These are phyloP conservation scores for Dinothrombium tinctorium DNA, from an alignment of 1,140 invertebrate species.

Conservation along the genomic window DNA sequence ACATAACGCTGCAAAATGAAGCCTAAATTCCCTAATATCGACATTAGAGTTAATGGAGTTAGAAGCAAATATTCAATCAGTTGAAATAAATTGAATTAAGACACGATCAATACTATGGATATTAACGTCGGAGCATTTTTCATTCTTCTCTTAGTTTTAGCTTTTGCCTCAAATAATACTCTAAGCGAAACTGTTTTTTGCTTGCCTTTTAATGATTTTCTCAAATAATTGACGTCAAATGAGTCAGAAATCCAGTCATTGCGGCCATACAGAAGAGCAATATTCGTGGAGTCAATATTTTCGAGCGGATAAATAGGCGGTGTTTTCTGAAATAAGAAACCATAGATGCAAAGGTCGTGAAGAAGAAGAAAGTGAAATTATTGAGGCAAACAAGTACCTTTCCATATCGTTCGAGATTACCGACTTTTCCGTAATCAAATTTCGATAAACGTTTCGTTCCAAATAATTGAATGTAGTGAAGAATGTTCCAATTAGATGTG, in stretches of 20 bases:
- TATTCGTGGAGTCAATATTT: constrained; percentile 1
- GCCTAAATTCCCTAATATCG: too few relatives aligned
- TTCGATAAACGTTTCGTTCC: background rate
- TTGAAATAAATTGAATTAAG: too few relatives aligned
- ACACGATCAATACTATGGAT: too few relatives aligned
- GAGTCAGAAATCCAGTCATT: constrained; percentile 6
- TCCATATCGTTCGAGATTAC: constrained; percentile 5
- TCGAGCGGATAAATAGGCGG: constrained; percentile 8
- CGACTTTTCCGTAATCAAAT: constrained; percentile 3
- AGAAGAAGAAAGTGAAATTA: too few relatives aligned
- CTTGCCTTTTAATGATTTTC: constrained; percentile 2
- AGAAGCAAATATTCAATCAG: background rate
- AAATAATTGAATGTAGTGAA: background rate
- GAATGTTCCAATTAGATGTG: background rate
- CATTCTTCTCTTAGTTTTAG: too few relatives aligned
- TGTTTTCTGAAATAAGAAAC: background rate
- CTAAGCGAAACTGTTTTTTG: too few relatives aligned
- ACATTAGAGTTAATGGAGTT: too few relatives aligned
- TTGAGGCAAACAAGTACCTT: background rate
- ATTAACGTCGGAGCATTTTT: too few relatives aligned
- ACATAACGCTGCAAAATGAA: too few relatives aligned
- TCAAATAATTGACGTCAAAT: constrained; percentile 4
- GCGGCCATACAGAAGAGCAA: background rate
- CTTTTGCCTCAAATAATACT: too few relatives aligned
- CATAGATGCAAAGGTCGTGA: too few relatives aligned